Conservation (phyloP, 2,888 invertebrate species). For the Eumerus sabulonum region DNA sequence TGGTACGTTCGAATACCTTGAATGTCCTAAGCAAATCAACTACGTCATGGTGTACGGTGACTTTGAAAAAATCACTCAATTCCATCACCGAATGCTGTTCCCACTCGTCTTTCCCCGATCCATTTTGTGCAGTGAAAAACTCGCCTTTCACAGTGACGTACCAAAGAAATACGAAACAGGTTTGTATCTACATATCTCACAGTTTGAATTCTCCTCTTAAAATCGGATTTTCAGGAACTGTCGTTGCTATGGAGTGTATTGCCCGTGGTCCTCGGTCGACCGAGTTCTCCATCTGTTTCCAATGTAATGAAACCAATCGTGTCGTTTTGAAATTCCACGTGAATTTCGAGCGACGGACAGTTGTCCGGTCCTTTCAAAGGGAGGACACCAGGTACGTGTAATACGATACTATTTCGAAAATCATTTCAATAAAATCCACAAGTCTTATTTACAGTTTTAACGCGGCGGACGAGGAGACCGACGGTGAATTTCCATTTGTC, state of each 20-base stretch:
- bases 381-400: slow-evolving; percentile 77
- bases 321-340: slow-evolving; percentile 76
- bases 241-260: slow-evolving; percentile 78
- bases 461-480: slow-evolving; percentile 76
- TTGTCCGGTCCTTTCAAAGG: slow-evolving; percentile 75
- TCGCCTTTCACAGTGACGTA: slow-evolving; percentile 78
- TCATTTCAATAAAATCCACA: too few relatives aligned
- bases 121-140: slow-evolving; percentile 74
- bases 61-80: slow-evolving; percentile 78
- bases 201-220: too few relatives aligned
- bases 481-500: slow-evolving; percentile 78
- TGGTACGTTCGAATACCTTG: slow-evolving; percentile 76
- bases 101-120: slow-evolving; percentile 76
- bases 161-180: slow-evolving; percentile 77
- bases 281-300: slow-evolving; percentile 78
- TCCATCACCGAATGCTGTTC: slow-evolving; percentile 78
- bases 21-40: slow-evolving; percentile 77
- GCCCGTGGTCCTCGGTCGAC: slow-evolving; percentile 76
- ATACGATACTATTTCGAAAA: neutral
- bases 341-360: slow-evolving; percentile 75
- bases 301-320: slow-evolving; percentile 77
- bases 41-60: slow-evolving; percentile 76
- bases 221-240: slow-evolving; percentile 73
- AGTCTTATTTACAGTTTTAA: slow-evolving; percentile 72
- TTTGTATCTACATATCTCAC: too few relatives aligned